Evolutionary conservation across 2,797 vertebrate species (phyloP), one percentile per base, ranked within the genome.

Genomic region (Okamejei kenojei): DNA sequence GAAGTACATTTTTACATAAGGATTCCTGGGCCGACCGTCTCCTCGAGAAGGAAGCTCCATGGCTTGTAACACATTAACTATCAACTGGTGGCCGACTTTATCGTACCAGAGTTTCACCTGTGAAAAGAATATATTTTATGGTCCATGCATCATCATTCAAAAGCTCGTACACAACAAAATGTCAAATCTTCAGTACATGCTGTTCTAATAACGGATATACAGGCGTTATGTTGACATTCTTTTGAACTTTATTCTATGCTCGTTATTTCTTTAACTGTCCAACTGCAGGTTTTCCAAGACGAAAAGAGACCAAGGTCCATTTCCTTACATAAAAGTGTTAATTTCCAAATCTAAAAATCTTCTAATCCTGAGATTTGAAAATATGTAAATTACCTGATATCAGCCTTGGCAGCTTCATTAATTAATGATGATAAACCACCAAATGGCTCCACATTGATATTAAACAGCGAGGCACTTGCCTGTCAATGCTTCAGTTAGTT

Each of bases 1-100:
- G 96, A 99, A 99, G 96, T 99, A 99, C 98, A 99, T 99, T 96
- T 99, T 99, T 94, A 99, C 98, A 93, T 99, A 99, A 35, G 98
- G 98, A 96, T 99, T 99, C 93, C 98, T 97, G 82, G 98, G 98
- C 86, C 98, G 97, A 86, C 98, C 98, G 79, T 99, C 99, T 79
- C 96, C 96, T 95, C 98, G 97, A 91, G 97, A 19, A 81, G 98
- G 98, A 93, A 99, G 97, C 94, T 99, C 98, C 96, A 97, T 98
- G 96, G 99, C 99, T 97, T 99, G 98, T 93, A 99, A 98, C 95
- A 99, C 98, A 95, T 99, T 99, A 94, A 99, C 99, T 94, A 98
- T 99, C 95, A 99, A 96, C 95, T 99, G 98, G 95, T 99, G 98
- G 93, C 98, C 98, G 93, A 98, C 98, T 97, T 99, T 99, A 95